A percentile compares a stretch with the other conserved stretches of the same genome.
phyloP scores from a whole-genome alignment of 2,888 invertebrate genomes.

The Drosophila austrosaltans region DNA sequence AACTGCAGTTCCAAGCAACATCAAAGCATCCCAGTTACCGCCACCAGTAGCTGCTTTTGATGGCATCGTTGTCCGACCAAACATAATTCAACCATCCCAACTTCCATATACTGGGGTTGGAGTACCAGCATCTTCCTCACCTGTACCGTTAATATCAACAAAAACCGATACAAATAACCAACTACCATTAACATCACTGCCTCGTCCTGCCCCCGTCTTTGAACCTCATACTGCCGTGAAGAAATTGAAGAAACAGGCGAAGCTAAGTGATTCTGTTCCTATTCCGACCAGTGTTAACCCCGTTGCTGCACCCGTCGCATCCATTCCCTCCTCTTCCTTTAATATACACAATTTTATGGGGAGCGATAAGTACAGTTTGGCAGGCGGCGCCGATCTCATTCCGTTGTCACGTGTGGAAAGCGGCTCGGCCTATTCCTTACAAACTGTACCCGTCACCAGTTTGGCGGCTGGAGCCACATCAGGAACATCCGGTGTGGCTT shows the following conservation, averaged over 20 bases:
- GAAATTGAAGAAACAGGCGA: constrained; percentile 44
- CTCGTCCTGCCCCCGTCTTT: neutral
- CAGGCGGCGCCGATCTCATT: constrained; percentile 81
- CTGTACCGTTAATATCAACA: neutral
- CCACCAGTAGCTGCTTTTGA: neutral
- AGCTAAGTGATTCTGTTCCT: constrained; percentile 27
- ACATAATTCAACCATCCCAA: constrained; percentile 29
- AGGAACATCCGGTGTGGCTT: constrained; percentile 12
- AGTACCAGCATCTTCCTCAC: neutral
- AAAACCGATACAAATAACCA: neutral
- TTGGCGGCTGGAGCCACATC: constrained; percentile 61
- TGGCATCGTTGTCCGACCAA: constrained; percentile 19
- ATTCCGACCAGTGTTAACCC: neutral
- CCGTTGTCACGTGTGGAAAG: constrained; percentile 67
- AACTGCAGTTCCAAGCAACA: neutral
- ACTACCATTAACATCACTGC: neutral
- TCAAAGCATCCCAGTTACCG: constrained; percentile 3
- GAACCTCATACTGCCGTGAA: constrained; percentile 15
- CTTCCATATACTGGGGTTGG: constrained; percentile 1
- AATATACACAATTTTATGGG: constrained; percentile 56
- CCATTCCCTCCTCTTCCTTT: constrained; percentile 38
- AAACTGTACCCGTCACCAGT: constrained; percentile 68
- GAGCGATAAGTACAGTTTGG: constrained; percentile 70
- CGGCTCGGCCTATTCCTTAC: constrained; percentile 68
- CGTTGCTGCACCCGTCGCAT: neutral